Evolutionary conservation across 2,797 vertebrate genomes (phyloP).

Genomic region (Pseudomugil gertrudae): DNA sequence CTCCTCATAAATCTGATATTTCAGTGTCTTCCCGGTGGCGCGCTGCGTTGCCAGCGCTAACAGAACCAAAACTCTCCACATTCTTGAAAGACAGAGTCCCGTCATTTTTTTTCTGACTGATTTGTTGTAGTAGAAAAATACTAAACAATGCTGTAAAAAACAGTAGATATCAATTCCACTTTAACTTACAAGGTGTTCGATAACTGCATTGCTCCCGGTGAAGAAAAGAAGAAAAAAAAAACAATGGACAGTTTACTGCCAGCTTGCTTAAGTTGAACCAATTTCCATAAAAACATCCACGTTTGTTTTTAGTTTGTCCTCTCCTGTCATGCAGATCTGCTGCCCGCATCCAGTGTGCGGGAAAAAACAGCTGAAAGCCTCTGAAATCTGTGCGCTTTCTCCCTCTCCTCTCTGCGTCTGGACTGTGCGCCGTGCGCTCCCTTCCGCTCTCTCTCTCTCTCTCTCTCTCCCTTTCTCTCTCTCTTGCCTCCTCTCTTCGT

Average conservation of each 20-base stretch:
- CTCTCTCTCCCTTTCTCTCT: constrained; percentile 36
- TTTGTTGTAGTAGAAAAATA: constrained; percentile 28
- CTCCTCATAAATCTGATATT: constrained; percentile 95
- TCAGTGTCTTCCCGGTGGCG: constrained; percentile 89
- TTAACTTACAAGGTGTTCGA: constrained; percentile 45
- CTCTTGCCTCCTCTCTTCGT: constrained; percentile 64
- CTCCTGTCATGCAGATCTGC: constrained; percentile 54
- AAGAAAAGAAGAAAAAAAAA: neutral
- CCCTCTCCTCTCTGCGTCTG: constrained; percentile 56
- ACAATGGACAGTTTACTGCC: constrained; percentile 14
- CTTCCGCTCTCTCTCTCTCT: constrained; percentile 35
- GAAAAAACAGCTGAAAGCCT: constrained; percentile 32
- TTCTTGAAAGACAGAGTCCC: constrained; percentile 61
- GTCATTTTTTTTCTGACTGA: constrained; percentile 53
- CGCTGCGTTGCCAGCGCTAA: constrained; percentile 64
- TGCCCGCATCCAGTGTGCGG: constrained; percentile 60
- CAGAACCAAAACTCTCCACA: constrained; percentile 68
- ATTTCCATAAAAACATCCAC: constrained; percentile 44
- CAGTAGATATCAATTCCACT: constrained; percentile 30
- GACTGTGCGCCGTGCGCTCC: constrained; percentile 63
- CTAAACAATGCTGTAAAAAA: constrained; percentile 22
- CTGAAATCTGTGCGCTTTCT: constrained; percentile 63
- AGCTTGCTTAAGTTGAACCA: constrained; percentile 21
- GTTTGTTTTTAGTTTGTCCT: constrained; percentile 22
- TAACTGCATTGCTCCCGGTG: constrained; percentile 58